phyloP scores from a whole-genome alignment of 2,888 invertebrate species.

The Parnassius smintheus region DNA sequence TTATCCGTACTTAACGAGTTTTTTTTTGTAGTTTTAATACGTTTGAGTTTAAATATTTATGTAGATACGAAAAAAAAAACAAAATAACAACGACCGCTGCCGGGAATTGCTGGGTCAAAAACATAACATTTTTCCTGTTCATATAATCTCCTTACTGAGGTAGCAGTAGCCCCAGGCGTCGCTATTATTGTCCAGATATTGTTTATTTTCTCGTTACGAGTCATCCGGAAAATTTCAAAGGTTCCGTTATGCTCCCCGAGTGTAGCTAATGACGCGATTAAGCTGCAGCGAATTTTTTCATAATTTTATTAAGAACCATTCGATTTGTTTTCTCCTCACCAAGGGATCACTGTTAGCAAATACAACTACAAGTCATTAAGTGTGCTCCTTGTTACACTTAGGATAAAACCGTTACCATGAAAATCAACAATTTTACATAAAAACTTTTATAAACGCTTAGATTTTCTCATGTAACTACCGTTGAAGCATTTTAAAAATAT shows the following conservation, averaged over 20 bases:
- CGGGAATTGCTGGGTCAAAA: conserved; percentile 18
- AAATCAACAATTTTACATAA: too few relatives aligned
- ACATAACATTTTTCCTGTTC: conserved; percentile 3
- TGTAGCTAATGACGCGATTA: conserved; percentile 11
- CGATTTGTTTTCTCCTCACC: too few relatives aligned
- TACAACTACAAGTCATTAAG: too few relatives aligned
- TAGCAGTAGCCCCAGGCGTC: conserved; percentile 3
- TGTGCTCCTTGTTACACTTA: too few relatives aligned
- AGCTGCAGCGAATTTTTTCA: neutral
- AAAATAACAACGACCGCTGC: neutral
- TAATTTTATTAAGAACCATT: too few relatives aligned
- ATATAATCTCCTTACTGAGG: neutral
- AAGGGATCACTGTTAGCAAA: too few relatives aligned
- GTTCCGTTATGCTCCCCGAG: conserved; percentile 4
- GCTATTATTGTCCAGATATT: conserved; percentile 14
- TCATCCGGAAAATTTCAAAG: conserved; percentile 6
- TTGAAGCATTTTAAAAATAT: too few relatives aligned
- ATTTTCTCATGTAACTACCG: too few relatives aligned
- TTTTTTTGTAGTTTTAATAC: neutral
- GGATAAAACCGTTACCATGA: too few relatives aligned
- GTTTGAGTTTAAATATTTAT: neutral
- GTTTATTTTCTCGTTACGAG: conserved; percentile 11
- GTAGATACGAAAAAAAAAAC: neutral
- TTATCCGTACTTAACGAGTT: too few relatives aligned
- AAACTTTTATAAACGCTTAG: too few relatives aligned